Evolutionary conservation across 2,797 vertebrate species (phyloP).

Genomic region (Tarsius wallacei): DNA sequence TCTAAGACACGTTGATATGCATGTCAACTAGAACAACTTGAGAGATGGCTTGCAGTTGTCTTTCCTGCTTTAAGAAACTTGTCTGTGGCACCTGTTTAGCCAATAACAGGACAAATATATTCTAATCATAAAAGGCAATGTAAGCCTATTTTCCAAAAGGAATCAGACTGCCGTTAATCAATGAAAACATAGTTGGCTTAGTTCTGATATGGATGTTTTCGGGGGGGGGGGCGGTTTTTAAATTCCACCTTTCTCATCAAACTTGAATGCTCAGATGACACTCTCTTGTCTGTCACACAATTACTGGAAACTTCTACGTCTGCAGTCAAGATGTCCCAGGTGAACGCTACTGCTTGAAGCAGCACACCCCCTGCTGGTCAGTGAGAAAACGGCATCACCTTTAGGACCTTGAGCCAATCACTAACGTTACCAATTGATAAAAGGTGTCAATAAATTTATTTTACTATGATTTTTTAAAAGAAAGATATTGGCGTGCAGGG

Average conservation of each 20-base stretch:
- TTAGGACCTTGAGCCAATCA: neutral
- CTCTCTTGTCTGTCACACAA: neutral
- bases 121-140: neutral
- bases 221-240: neutral
- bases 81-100: neutral
- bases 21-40: accelerated
- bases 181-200: neutral
- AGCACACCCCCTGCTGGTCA: constrained; percentile 77
- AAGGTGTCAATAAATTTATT: neutral
- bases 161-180: neutral
- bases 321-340: accelerated
- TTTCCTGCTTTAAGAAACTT: neutral
- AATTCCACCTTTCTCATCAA: constrained; percentile 8
- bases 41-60: neutral
- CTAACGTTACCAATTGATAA: accelerated
- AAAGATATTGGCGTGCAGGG: neutral
- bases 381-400: neutral
- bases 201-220: constrained; percentile 28
- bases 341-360: neutral
- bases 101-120: neutral
- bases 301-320: neutral
- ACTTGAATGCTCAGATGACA: neutral
- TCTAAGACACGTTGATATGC: accelerated
- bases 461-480: neutral
- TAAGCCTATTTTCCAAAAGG: constrained; percentile 49